Evolutionary conservation across 2,113 vertebrate species (phyloP), one percentile per base, ranked within the genome.

Genomic region (Otolemur garnettii): DNA sequence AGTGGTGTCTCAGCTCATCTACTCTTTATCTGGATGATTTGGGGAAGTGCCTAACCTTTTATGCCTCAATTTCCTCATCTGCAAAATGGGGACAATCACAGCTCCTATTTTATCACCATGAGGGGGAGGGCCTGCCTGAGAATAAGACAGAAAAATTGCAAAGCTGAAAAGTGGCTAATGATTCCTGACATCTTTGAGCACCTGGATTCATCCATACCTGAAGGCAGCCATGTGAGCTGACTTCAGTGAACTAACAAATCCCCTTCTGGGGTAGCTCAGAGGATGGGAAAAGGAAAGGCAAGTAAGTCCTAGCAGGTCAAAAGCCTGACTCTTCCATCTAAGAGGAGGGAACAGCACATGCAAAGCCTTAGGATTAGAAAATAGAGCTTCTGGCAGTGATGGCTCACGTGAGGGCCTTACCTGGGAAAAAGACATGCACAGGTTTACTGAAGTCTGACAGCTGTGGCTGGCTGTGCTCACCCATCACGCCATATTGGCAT

Each of bases 401-500:
- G 55, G 26, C 33, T 0, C 0, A 5, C 0, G 42, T 26, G 24
- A 24, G 33, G n/a, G 38, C 3, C 97, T 93, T 62, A 97, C 97
- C 97, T 96, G 97, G 95, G 77, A 95, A 96, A 45, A 90, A 53
- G n/a, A 98, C 0, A 0, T 82, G 50, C 55, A 97, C 10, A 0
- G 87, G 2, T 42, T 93, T 55, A 18, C 97, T 98, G 71, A 92
- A n/a, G 57, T 93, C 93, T 0, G 97, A 98, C 28, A 96, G 50
- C 80, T 97, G 97, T 2, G 64, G 66, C 87, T 93, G 75, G 28
- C 30, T 66, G 66, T 96, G 62, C 50, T 98, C 97, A 0, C 97
- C 96, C 1, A 95, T 35, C 71, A 97, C 96, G 0, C 95, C 33
- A 0, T 96, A 98, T 77, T 84, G 97, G 82, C 97, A 98, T 3